phyloP scores from a whole-genome alignment of 2,888 invertebrate genomes.

The Zonitis immaculata region DNA sequence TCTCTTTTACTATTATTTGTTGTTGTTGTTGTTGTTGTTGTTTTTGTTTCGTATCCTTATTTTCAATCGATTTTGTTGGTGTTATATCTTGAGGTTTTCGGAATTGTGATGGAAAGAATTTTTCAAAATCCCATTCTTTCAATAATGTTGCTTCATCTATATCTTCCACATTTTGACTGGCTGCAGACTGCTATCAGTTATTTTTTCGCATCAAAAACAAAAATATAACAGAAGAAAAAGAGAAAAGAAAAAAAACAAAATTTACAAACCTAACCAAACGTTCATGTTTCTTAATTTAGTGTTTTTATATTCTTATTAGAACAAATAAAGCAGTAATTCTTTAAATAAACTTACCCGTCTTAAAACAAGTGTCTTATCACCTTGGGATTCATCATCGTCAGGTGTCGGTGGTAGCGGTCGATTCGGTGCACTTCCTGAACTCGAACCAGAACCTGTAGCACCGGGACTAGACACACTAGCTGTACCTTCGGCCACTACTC shows the following conservation, averaged over 20 bases:
- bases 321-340: slow-evolving; percentile 44
- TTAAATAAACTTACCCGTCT: slow-evolving; percentile 71
- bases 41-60: slow-evolving; percentile 22
- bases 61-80: slow-evolving; percentile 13
- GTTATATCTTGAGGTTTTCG: slow-evolving; percentile 18
- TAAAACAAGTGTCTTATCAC: slow-evolving; percentile 87
- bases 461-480: slow-evolving; percentile 49
- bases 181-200: slow-evolving; percentile 49
- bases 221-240: slow-evolving; percentile 15
- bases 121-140: slow-evolving; percentile 83
- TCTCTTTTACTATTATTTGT: slow-evolving; percentile 49
- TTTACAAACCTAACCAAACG: slow-evolving; percentile 4
- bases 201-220: slow-evolving; percentile 24
- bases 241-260: slow-evolving; percentile 6
- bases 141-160: slow-evolving; percentile 74
- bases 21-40: slow-evolving; percentile 13
- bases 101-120: slow-evolving; percentile 63
- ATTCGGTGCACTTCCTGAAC: slow-evolving; percentile 75
- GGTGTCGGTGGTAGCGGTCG: slow-evolving; percentile 92
- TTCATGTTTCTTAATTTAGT: too few species aligned
- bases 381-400: slow-evolving; percentile 73
- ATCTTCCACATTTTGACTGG: slow-evolving; percentile 42
- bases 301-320: too few species aligned
- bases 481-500: slow-evolving; percentile 57
- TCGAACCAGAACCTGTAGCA: slow-evolving; percentile 43